Conservation (phyloP, 2,888 invertebrate species). For the Lacanobia oleracea region DNA sequence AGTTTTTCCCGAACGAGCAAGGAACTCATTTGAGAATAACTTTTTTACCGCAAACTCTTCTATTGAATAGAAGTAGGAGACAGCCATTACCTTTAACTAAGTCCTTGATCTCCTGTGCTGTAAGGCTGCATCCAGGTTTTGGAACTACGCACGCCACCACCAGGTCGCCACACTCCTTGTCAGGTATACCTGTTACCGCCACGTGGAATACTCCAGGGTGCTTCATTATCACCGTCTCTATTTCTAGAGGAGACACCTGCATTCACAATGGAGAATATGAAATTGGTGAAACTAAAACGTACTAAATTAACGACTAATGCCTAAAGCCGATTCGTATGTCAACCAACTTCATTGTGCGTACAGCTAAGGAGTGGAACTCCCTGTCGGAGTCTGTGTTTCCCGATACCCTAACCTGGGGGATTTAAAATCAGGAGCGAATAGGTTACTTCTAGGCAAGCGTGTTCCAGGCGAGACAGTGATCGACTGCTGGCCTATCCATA, state of each 20-base stretch:
- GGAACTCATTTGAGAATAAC: too few species aligned
- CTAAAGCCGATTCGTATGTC: too few species aligned
- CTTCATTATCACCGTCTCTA: slow-evolving; percentile 69
- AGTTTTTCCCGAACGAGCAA: too few species aligned
- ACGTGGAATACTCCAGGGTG: slow-evolving; percentile 78
- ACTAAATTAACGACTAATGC: background rate
- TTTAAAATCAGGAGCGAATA: too few species aligned
- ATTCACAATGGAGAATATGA: background rate
- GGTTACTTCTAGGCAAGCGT: too few species aligned
- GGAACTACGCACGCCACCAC: slow-evolving; percentile 76
- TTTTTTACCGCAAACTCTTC: too few species aligned
- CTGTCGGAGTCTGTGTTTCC: too few species aligned
- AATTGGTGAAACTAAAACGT: background rate
- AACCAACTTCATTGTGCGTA: too few species aligned
- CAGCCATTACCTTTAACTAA: slow-evolving; percentile 73
- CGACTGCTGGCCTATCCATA: too few species aligned
- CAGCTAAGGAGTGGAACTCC: too few species aligned
- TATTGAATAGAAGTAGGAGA: background rate
- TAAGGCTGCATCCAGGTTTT: slow-evolving; percentile 61
- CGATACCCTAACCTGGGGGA: too few species aligned
- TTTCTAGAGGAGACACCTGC: slow-evolving; percentile 72
- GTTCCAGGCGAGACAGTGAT: too few species aligned
- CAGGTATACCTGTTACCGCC: slow-evolving; percentile 75
- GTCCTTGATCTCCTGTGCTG: slow-evolving; percentile 77
- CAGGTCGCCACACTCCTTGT: slow-evolving; percentile 75